phyloP scores from a whole-genome alignment of 2,113 vertebrate genomes.

The Eonycteris spelaea region DNA sequence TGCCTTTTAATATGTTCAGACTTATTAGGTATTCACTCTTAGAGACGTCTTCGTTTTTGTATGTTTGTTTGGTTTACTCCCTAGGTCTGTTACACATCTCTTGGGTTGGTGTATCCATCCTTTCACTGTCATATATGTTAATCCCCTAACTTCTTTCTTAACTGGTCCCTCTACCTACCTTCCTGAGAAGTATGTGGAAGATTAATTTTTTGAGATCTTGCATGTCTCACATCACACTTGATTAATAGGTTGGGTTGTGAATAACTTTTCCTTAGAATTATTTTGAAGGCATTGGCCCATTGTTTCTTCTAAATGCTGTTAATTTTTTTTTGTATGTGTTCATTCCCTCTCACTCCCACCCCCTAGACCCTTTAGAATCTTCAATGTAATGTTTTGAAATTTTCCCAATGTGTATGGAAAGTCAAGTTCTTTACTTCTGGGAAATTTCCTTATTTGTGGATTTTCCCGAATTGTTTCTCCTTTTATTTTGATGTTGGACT shows the following conservation, averaged over 20 bases:
- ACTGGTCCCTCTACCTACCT: background rate
- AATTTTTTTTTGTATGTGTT: background rate
- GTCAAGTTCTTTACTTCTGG: background rate
- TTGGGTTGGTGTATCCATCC: background rate
- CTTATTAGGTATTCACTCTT: background rate
- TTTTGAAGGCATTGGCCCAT: background rate
- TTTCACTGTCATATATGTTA: background rate
- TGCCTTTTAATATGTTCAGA: background rate
- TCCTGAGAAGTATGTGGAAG: background rate
- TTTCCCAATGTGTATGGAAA: background rate
- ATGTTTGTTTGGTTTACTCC: background rate
- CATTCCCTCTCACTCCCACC: background rate
- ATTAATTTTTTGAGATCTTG: background rate
- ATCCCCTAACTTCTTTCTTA: background rate
- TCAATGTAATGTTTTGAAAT: background rate
- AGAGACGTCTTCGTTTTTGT: background rate
- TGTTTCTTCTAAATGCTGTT: constrained; percentile 17
- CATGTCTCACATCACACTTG: background rate
- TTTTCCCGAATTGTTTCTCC: background rate
- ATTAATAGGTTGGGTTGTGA: background rate
- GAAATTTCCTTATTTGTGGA: constrained; percentile 35
- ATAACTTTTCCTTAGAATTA: constrained; percentile 26
- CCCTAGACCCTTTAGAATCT: background rate
- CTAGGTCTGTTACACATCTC: background rate
- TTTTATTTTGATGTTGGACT: constrained; percentile 13